These are phyloP conservation scores for Chamaea fasciata DNA, from an alignment of 2,113 vertebrate species.

Conservation along the genomic window DNA sequence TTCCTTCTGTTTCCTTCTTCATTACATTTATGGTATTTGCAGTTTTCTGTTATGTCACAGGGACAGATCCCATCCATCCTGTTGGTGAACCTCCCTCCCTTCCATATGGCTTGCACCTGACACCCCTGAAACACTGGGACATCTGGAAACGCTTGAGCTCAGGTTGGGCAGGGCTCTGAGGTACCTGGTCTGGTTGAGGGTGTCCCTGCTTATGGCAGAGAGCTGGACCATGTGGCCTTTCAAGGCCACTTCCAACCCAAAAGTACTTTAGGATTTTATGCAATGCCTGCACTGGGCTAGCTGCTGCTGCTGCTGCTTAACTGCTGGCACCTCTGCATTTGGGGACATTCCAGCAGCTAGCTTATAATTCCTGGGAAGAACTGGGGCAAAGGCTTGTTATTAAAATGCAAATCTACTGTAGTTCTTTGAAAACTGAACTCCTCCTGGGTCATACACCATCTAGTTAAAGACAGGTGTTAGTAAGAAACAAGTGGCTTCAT, in stretches of 20 bases:
- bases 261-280: background rate
- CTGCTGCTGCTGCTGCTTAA: background rate
- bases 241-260: background rate
- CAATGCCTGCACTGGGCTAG: background rate
- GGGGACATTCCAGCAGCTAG: background rate
- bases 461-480: background rate
- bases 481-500: background rate
- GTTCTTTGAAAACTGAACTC: background rate
- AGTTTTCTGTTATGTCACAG: background rate
- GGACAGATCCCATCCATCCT: background rate
- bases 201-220: background rate
- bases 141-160: background rate
- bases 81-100: background rate
- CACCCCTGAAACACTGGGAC: background rate
- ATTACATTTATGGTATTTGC: background rate
- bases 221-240: background rate
- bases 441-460: background rate
- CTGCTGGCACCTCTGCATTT: background rate
- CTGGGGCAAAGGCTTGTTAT: background rate
- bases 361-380: background rate
- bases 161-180: background rate
- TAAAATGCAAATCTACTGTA: background rate
- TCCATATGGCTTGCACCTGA: background rate
- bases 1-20: no score
- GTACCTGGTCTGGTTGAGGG: background rate